phyloP scores from a whole-genome alignment of 2,888 invertebrate species.

The Drosophila gaucha region DNA sequence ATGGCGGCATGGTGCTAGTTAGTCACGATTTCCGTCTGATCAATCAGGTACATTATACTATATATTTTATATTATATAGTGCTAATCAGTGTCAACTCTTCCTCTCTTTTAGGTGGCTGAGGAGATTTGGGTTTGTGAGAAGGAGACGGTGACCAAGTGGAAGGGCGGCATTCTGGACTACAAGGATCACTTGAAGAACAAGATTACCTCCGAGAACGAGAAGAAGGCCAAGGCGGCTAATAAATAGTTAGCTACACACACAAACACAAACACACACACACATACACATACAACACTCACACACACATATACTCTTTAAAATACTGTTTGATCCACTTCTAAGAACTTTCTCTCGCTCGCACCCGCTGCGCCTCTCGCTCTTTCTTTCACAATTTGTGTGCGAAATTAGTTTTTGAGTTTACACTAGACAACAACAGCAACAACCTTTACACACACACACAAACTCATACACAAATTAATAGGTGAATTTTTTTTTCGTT shows the following conservation, averaged over 20 bases:
- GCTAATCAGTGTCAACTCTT: too few relatives aligned
- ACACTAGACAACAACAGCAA: constrained; percentile 24
- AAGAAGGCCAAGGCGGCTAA: constrained; percentile 75
- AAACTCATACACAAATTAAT: constrained; percentile 56
- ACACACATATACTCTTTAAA: constrained; percentile 20
- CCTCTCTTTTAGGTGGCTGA: constrained; percentile 96
- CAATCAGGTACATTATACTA: constrained; percentile 92
- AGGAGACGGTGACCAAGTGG: constrained; percentile 98
- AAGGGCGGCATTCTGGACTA: constrained; percentile 97
- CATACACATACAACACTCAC: constrained; percentile 22
- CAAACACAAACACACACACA: constrained; percentile 4
- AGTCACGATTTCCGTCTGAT: constrained; percentile 99
- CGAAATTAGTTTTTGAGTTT: constrained; percentile 58
- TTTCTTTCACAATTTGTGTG: constrained; percentile 26
- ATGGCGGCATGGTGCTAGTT: constrained; percentile 99
- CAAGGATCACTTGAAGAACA: constrained; percentile 96
- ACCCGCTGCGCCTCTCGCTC: constrained; percentile 7
- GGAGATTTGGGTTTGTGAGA: constrained; percentile 99
- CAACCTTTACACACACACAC: constrained; percentile 12
- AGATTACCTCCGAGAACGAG: constrained; percentile 88
- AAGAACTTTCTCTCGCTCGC: constrained; percentile 1
- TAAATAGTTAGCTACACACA: constrained; percentile 37
- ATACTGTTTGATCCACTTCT: constrained; percentile 14
- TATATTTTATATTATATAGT: background rate
- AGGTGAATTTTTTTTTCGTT: constrained; percentile 73